Evolutionary conservation across 2,888 invertebrate genomes (phyloP), one percentile per base, ranked within the genome.

Genomic region (Orchesella flavescens): DNA sequence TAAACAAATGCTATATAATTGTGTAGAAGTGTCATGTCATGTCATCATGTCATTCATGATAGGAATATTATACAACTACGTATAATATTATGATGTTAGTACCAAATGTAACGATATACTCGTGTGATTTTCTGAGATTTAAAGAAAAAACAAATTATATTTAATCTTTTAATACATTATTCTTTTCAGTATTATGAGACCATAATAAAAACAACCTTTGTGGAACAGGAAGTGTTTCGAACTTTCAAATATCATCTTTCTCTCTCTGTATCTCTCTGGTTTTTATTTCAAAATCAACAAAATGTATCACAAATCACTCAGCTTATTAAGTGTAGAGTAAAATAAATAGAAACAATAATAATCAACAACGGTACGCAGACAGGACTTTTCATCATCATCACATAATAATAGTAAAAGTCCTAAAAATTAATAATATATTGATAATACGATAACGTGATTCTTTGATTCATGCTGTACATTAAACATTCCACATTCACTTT

Each of bases 141-240:
- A 4, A 34, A 34, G 7, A 34, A 4, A 34, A 4, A 34, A n/a
- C n/a, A n/a, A n/a, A n/a, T n/a, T 34, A 34, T 34, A 34, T 53
- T 15, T 19, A 57, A 61, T 21, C 61, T 61, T 61, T 61, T 61
- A 61, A 61, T 61, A 61, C 34, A 34, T 7, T n/a, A 34, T 34
- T 61, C 24, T 61, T 61, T 61, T 61, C 61, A 61, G 61, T 61
- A 61, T 61, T 61, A 61, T 61, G 61, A 61, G 61, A 61, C 19
- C 57, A 57, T n/a, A 61, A 24, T 61, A 61, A 61, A 53, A n/a
- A 10, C 46, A 3, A n/a, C n/a, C 15, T n/a, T 53, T 1, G 1
- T 10, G 53, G 53, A 53, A 53, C 53, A 3, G 53, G n/a, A 34
- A 34, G 34, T 34, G 34, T 7, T 34, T 34, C n/a, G 53, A 53